Base-by-base conservation (phyloP, 2,797 vertebrate genomes). In the Darevskia mixta region DNA sequence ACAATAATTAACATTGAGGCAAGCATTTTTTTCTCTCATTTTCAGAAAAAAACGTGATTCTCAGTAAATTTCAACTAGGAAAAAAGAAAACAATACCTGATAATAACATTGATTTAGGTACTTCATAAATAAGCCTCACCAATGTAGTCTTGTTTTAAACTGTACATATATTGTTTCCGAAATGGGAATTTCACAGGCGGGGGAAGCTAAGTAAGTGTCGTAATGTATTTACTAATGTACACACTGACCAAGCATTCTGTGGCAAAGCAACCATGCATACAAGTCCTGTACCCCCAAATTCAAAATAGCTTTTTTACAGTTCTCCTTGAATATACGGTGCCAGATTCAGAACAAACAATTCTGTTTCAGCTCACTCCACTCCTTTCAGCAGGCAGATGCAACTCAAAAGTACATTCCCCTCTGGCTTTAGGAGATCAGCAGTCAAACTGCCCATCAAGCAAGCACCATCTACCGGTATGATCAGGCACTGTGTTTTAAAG, bases 41-140 rank as follows among this genome's bases (percentile, higher is more conserved):
- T 43, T 55, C 15, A 85, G 38, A 75, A 15, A 13, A 71, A 0
- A 0, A 90, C 9, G 78, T 89, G 4, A 55, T 82, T 80, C 85
- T 77, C 69, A 90, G 75, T 67, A 92, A 91, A 73, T 71, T 72
- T 23, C 85, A 83, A 86, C n/a, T 82, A 79, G 76, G 79, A 95
- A 45, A 83, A 73, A 87, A 25, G 72, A 29, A 73, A 76, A 82
- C 43, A 11, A 49, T 82, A 72, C 32, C 25, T 32, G 8, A 25
- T 45, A 88, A 90, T 29, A 78, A 61, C 79, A 92, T 0, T 32
- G 66, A 89, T 85, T 85, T 82, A 35, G 20, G 49, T 69, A 79
- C 83, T 69, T 77, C 43, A 87, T 10, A 85, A 41, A 64, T 25
- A 86, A 49, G 32, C 10, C 41, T 83, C 89, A 91, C 66, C 1